Percentiles rank a stretch among this genome's conserved stretches.
These are phyloP conservation scores for Passer montanus DNA, from an alignment of 2,113 vertebrate species.

Conservation along the genomic window DNA sequence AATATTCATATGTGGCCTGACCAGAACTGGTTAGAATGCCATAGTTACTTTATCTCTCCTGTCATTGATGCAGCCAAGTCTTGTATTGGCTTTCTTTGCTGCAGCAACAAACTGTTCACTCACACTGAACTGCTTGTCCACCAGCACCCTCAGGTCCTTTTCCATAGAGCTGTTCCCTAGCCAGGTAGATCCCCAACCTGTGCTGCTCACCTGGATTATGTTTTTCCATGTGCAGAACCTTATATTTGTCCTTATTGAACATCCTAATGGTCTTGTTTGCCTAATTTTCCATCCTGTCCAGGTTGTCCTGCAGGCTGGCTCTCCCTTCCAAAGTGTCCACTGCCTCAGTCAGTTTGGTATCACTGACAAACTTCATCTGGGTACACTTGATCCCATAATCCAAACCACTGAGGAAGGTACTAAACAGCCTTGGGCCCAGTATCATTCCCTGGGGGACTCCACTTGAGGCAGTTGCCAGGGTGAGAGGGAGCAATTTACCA, in stretches of 20 bases:
- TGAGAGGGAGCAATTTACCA: not conserved
- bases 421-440: rapidly evolving
- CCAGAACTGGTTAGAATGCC: not conserved
- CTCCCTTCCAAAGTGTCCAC: not conserved
- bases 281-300: not conserved
- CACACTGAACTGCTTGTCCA: not conserved
- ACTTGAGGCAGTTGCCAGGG: not conserved
- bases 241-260: not conserved
- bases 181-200: not conserved
- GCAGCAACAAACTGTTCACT: not conserved
- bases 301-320: not conserved
- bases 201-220: not conserved
- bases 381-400: not conserved
- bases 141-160: not conserved
- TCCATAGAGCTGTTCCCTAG: not conserved
- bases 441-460: rapidly evolving
- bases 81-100: not conserved
- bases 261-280: not conserved
- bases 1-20: not conserved
- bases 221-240: not conserved
- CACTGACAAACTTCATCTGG: not conserved
- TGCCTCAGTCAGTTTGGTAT: not conserved
- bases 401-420: not conserved
- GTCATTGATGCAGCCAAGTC: not conserved
- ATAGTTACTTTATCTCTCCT: not conserved